Evolutionary conservation across 1,140 invertebrate species (phyloP).

Genomic region (Maconellicoccus hirsutus): DNA sequence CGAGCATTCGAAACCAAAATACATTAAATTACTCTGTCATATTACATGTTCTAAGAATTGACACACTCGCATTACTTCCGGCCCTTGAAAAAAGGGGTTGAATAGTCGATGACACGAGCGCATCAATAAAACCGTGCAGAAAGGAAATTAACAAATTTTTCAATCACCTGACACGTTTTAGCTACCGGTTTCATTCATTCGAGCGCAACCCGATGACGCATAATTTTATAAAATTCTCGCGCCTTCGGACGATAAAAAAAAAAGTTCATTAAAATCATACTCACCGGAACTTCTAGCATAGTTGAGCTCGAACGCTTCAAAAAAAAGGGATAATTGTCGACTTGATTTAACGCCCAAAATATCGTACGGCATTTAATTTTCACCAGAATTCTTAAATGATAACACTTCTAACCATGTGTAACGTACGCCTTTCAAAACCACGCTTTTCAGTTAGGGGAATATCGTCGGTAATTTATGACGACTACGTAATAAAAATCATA

Average conservation of each 20-base stretch:
- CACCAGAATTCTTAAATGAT: too few species aligned
- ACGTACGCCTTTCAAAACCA: neutral
- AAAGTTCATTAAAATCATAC: too few species aligned
- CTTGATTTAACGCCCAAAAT: neutral
- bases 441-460: neutral
- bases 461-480: neutral
- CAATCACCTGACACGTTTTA: neutral
- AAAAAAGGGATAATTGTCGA: neutral
- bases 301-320: too few species aligned
- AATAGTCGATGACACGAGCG: neutral
- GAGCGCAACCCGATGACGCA: too few species aligned
- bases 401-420: neutral
- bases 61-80: neutral
- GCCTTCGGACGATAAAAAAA: too few species aligned
- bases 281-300: too few species aligned
- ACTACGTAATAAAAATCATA: too few species aligned
- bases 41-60: neutral
- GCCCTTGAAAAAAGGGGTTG: neutral
- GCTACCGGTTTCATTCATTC: neutral
- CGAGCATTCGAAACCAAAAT: neutral
- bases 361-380: too few species aligned
- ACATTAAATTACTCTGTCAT: conserved; percentile 15
- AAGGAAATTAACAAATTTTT: neutral
- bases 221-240: too few species aligned
- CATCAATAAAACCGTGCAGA: neutral